phyloP scores from a whole-genome alignment of 2,797 vertebrate species.

The Acanthurus leucopareius region DNA sequence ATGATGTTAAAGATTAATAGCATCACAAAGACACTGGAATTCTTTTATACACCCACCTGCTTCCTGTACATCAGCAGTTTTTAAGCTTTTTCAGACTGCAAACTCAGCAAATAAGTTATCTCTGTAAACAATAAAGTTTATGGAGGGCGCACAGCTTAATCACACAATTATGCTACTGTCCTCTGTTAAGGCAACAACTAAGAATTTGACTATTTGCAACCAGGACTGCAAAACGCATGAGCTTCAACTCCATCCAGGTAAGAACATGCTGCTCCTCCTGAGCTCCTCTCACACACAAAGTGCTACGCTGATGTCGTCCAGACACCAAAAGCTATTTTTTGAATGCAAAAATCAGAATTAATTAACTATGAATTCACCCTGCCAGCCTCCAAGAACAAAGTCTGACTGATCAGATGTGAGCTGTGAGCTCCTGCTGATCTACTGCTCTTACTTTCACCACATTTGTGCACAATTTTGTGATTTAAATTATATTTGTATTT shows the following conservation, averaged over 20 bases:
- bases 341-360: no score
- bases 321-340: no score
- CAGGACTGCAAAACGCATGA: background rate
- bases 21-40: constrained; percentile 16
- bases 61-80: background rate
- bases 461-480: no score
- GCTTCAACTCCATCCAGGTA: background rate
- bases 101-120: no score
- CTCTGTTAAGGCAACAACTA: background rate
- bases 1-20: constrained; percentile 86
- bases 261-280: background rate
- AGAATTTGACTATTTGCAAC: background rate
- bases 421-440: no score
- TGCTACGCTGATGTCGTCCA: no score
- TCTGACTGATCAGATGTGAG: no score
- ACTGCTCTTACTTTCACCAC: no score
- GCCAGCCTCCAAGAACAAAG: no score
- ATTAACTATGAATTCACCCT: no score
- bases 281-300: no score
- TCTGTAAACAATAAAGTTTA: background rate
- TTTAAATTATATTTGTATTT: no score
- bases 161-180: background rate
- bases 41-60: constrained; percentile 21
- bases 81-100: background rate
- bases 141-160: background rate